Evolutionary conservation across 2,113 vertebrate species (phyloP).

Genomic region (Sakesphorus luctuosus): DNA sequence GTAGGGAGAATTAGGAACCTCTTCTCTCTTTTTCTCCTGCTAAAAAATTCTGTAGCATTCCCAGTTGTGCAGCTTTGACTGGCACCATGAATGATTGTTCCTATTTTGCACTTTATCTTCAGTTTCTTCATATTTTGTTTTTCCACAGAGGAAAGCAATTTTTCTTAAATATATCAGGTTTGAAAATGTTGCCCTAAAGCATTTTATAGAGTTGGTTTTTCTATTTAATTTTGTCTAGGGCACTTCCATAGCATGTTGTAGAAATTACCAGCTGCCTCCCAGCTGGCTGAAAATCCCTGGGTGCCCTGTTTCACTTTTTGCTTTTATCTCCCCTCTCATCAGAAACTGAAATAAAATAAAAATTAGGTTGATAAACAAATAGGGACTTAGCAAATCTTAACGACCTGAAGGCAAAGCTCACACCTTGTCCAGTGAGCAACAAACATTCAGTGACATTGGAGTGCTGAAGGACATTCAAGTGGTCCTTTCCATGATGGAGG

Average conservation of each 20-base stretch:
- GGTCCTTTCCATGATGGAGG: neutral
- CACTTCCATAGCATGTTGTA: neutral
- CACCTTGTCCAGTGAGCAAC: neutral
- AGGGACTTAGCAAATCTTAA: neutral
- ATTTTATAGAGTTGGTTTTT: neutral
- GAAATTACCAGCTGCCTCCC: neutral
- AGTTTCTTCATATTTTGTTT: neutral
- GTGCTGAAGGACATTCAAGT: neutral
- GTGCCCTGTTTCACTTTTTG: neutral
- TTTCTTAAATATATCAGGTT: neutral
- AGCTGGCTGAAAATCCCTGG: neutral
- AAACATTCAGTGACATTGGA: accelerated
- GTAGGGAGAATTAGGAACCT: neutral
- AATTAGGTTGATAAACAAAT: neutral
- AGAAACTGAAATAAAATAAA: neutral
- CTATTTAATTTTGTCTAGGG: neutral
- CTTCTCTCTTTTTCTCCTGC: neutral
- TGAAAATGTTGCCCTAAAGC: neutral
- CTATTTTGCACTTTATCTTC: neutral
- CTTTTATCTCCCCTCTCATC: neutral
- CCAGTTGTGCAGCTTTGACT: neutral
- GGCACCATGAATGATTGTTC: neutral
- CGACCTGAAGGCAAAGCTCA: neutral
- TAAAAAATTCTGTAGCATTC: neutral
- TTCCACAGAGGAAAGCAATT: neutral